Percentiles rank a stretch among this genome's conserved stretches.
phyloP scores from a whole-genome alignment of 2,888 invertebrate species.

The Timema podura region DNA sequence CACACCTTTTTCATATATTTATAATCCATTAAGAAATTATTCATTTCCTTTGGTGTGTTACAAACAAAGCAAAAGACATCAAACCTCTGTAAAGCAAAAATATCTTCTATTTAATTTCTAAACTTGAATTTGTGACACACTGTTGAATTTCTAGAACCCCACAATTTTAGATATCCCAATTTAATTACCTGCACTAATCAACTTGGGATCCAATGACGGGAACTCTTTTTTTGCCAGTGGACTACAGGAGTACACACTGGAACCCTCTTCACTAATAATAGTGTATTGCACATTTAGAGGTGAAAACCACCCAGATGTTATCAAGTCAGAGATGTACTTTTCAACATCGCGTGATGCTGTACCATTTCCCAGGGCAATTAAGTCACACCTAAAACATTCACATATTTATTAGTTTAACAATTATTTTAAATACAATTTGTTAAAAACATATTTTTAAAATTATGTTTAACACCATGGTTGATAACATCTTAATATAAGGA shows the following conservation, averaged over 20 bases:
- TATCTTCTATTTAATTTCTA: background rate
- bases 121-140: background rate
- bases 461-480: too few species aligned
- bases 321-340: slow-evolving; percentile 60
- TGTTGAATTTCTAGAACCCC: background rate
- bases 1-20: too few species aligned
- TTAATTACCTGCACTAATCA: slow-evolving; percentile 66
- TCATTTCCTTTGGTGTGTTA: too few species aligned
- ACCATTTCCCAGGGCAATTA: slow-evolving; percentile 89
- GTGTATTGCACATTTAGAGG: slow-evolving; percentile 61
- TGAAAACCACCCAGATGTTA: slow-evolving; percentile 52
- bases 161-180: slow-evolving; percentile 5
- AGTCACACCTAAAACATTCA: slow-evolving; percentile 55
- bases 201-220: slow-evolving; percentile 74
- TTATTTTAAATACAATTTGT: too few species aligned
- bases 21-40: too few species aligned
- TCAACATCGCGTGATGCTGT: slow-evolving; percentile 88
- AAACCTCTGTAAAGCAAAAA: too few species aligned
- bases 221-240: slow-evolving; percentile 79
- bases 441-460: too few species aligned
- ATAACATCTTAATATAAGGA: too few species aligned
- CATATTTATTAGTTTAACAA: too few species aligned
- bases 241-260: slow-evolving; percentile 88
- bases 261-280: slow-evolving; percentile 87
- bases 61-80: too few species aligned